These are phyloP conservation scores for Forbesichthys papilliferus DNA, from an alignment of 2,113 vertebrate species.

Conservation along the genomic window DNA sequence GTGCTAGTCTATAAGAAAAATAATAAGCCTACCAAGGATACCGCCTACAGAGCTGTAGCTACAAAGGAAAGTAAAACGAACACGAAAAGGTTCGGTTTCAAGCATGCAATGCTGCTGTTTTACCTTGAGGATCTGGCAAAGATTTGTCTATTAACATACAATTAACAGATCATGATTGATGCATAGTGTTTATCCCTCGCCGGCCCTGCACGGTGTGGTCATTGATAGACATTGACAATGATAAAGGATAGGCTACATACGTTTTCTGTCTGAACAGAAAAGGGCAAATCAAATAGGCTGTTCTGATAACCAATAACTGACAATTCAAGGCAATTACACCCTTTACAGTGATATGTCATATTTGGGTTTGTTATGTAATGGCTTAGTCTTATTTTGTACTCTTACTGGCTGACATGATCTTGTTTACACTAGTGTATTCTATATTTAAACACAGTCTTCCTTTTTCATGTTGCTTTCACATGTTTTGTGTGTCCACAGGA, in stretches of 20 bases:
- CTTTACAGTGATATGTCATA: background rate
- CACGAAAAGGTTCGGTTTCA: background rate
- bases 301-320: background rate
- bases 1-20: background rate
- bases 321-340: too few species aligned
- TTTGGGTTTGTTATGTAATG: slow-evolving; percentile 8
- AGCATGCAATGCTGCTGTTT: slow-evolving; percentile 15
- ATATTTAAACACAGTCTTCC: background rate
- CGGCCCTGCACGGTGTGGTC: slow-evolving; percentile 4
- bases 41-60: too few species aligned
- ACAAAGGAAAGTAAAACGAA: background rate
- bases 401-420: background rate
- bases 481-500: slow-evolving; percentile 62
- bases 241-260: slow-evolving; percentile 12
- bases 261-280: background rate
- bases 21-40: background rate
- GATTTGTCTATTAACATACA: slow-evolving; percentile 19
- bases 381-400: background rate
- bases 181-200: slow-evolving; percentile 35
- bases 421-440: background rate
- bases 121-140: slow-evolving; percentile 19
- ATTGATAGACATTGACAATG: slow-evolving; percentile 33
- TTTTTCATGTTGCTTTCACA: background rate
- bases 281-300: slow-evolving; percentile 27
- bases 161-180: slow-evolving; percentile 31